These are phyloP conservation scores for Oncorhynchus gorbuscha DNA, from an alignment of 2,113 vertebrate species.

Conservation along the genomic window DNA sequence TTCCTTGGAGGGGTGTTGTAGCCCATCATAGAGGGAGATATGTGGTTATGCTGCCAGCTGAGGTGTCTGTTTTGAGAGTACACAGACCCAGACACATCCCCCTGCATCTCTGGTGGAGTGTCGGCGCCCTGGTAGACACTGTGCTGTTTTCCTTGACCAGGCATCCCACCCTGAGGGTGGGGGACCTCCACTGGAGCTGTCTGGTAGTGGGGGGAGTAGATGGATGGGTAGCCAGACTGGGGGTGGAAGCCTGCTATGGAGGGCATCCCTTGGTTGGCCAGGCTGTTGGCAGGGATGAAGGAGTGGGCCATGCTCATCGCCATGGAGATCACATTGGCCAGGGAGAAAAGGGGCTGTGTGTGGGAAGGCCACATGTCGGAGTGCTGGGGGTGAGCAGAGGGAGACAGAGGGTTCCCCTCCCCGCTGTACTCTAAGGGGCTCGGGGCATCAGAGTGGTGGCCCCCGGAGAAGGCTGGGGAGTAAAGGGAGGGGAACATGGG, in stretches of 20 bases:
- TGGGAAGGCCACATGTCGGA: constrained; percentile 68
- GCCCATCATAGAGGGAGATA: constrained; percentile 19
- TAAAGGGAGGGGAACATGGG: constrained; percentile 53
- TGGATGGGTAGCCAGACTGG: constrained; percentile 48
- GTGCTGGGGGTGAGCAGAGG: constrained; percentile 34
- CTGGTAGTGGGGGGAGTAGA: constrained; percentile 58
- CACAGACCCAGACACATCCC: constrained; percentile 20
- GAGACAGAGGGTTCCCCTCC: constrained; percentile 44
- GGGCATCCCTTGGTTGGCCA: constrained; percentile 60
- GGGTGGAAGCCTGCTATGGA: constrained; percentile 62
- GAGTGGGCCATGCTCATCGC: constrained; percentile 96
- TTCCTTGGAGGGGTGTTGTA: not conserved
- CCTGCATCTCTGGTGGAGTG: constrained; percentile 18
- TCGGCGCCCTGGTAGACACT: constrained; percentile 41
- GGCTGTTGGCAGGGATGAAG: constrained; percentile 72
- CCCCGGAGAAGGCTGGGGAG: constrained; percentile 54
- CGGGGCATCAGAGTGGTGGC: constrained; percentile 35
- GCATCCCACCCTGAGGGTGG: constrained; percentile 36
- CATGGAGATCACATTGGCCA: constrained; percentile 91
- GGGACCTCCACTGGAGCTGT: constrained; percentile 40
- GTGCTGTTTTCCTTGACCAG: constrained; percentile 20
- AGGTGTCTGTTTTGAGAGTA: constrained; percentile 29
- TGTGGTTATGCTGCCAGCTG: constrained; percentile 15
- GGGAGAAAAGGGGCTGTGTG: constrained; percentile 80
- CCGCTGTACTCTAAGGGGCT: constrained; percentile 18